Conservation (phyloP, 2,888 invertebrate species). For the Cephus sareptanus region DNA sequence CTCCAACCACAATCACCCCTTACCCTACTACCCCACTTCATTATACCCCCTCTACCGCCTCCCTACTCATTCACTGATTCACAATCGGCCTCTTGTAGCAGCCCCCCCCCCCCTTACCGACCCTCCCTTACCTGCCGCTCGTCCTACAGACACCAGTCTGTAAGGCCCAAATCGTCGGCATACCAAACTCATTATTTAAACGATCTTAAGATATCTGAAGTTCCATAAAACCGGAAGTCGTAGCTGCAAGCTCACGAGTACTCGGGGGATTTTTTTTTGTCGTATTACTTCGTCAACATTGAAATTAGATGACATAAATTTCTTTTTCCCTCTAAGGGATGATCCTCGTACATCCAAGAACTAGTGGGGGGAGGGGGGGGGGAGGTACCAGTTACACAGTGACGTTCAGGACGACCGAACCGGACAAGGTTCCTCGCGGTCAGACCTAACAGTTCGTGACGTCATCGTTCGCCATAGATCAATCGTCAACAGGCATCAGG, state of each 20-base stretch:
- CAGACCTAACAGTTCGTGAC: background rate
- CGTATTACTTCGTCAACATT: background rate
- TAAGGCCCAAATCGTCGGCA: background rate
- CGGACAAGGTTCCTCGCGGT: background rate
- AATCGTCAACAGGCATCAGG: background rate
- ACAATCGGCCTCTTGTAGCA: conserved; percentile 4
- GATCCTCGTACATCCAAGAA: background rate
- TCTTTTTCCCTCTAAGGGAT: background rate
- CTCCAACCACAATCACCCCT: background rate
- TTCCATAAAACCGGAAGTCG: background rate
- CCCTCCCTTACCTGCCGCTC: conserved; percentile 11
- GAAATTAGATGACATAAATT: background rate
- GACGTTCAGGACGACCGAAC: background rate
- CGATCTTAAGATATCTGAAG: background rate
- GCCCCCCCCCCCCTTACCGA: conserved; percentile 1
- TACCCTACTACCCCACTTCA: conserved; percentile 3
- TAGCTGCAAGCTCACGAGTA: background rate
- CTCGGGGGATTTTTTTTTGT: background rate
- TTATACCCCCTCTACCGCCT: conserved; percentile 2
- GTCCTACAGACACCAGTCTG: background rate
- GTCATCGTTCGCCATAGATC: background rate
- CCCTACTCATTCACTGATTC: conserved; percentile 12
- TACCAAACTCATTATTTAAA: background rate
- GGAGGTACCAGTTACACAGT: background rate
- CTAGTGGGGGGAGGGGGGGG: background rate